Evolutionary conservation across 2,113 vertebrate genomes (phyloP).

Genomic region (Atrichornis clamosus): DNA sequence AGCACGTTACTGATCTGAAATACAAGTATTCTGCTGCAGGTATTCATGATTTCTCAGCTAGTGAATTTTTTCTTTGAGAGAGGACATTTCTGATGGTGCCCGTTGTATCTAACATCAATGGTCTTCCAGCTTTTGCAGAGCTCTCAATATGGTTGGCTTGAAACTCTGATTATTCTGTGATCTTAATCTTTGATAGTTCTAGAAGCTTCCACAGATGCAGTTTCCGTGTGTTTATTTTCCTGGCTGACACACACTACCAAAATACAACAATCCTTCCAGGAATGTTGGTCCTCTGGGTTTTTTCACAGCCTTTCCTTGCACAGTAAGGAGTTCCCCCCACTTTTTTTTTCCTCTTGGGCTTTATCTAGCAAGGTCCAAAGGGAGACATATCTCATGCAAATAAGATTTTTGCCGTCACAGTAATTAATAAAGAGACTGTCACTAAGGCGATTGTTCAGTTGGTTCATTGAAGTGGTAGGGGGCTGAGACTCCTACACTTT

Average conservation of each 20-base stretch:
- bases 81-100: background rate
- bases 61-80: background rate
- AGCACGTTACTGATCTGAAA: background rate
- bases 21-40: background rate
- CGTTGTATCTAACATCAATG: background rate
- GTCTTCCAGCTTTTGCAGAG: background rate
- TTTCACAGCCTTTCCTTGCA: background rate
- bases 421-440: background rate
- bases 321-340: accelerated
- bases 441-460: background rate
- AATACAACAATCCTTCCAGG: background rate
- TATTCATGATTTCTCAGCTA: background rate
- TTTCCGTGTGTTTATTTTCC: background rate
- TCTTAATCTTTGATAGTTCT: background rate
- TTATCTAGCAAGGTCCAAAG: background rate
- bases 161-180: background rate
- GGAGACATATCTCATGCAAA: background rate
- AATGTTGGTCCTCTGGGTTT: background rate
- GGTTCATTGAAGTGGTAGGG: background rate
- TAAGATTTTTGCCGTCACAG: background rate
- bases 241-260: background rate
- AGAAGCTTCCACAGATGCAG: background rate
- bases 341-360: background rate
- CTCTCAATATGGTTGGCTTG: background rate
- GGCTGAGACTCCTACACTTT: background rate